Base-by-base conservation (phyloP, 2,113 vertebrate genomes). In the Rhinoderma darwinii region DNA sequence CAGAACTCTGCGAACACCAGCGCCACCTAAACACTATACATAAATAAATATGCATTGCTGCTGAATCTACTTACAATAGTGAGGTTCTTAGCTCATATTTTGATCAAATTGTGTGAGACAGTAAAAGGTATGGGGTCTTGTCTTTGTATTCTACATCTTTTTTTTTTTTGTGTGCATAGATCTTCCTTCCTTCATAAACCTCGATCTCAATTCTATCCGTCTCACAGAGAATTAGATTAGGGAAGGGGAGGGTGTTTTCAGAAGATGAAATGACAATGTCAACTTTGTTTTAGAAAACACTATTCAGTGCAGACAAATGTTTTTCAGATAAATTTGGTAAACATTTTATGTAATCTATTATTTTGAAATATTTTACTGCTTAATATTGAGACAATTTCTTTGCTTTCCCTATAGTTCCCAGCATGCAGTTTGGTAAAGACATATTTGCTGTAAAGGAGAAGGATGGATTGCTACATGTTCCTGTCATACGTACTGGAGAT, bases 381-480 rank as follows among this genome's bases (percentile, higher is more conserved):
- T n/a, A 43, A 59, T 59, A 30, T 25, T 54, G 35, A 47, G 17
- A 17, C 86, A 43, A 90, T 0, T 0, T n/a, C n/a, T 63, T 12
- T 75, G 54, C 14, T 17, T 0, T 83, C 81, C 80, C 56, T 61
- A 22, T 91, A 99, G 98, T 99, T 84, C 98, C 98, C 86, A 97
- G 94, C 94, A 99, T 99, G 98, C 97, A 99, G 93, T 99, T 99
- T 90, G 93, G 93, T 89, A 99, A 96, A 92, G 95, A 90, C 7
- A 51, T 90, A 6, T 97, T 96, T 89, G 93, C 68, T 0, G 95
- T 95, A 82, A 96, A 95, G 91, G 98, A 99, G 93, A 96, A 94
- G 82, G 96, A 97, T 0, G 91, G 93, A 0, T 51, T 93, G 27
- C 92, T 99, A 59, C 94, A 97, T 30, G 88, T 98, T 79, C 96